A percentile compares a stretch with the other conserved stretches of the same genome.
These are phyloP conservation scores for Hybos culiciformis DNA, from an alignment of 2,888 invertebrate species.

Conservation along the genomic window DNA sequence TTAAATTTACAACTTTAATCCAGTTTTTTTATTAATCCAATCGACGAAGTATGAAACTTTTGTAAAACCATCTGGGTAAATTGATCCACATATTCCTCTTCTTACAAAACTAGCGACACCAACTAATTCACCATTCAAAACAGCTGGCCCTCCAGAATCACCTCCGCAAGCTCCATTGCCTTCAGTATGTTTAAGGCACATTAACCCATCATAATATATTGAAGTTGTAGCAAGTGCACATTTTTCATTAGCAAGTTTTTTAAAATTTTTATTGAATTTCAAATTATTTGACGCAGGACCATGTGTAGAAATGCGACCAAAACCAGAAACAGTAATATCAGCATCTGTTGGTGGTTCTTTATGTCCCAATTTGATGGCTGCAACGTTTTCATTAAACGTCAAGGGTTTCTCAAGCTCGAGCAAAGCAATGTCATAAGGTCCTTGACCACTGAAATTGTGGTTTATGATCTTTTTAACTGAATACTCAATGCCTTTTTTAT, in stretches of 20 bases:
- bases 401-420: constrained; percentile 22
- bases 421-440: constrained; percentile 27
- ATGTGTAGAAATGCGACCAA: constrained; percentile 21
- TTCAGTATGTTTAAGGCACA: constrained; percentile 23
- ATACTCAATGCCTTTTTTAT: no score
- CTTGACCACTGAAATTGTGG: no score
- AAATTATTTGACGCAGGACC: constrained; percentile 19
- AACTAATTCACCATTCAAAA: constrained; percentile 23
- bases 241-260: constrained; percentile 16
- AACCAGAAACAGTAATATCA: constrained; percentile 23
- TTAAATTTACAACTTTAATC: no score
- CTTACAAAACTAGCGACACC: constrained; percentile 28
- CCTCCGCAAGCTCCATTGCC: constrained; percentile 25
- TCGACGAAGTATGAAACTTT: constrained; percentile 19
- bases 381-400: constrained; percentile 16
- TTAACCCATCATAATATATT: constrained; percentile 19
- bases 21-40: no score
- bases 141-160: constrained; percentile 30
- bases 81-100: constrained; percentile 21
- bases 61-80: constrained; percentile 28
- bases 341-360: constrained; percentile 17
- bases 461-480: no score
- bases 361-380: constrained; percentile 21
- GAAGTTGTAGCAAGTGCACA: constrained; percentile 18
- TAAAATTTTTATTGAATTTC: constrained; percentile 22